A percentile compares a stretch with the other conserved stretches of the same genome.
Evolutionary conservation across 2,113 vertebrate genomes (phyloP).

Genomic region (Zootoca vivipara): DNA sequence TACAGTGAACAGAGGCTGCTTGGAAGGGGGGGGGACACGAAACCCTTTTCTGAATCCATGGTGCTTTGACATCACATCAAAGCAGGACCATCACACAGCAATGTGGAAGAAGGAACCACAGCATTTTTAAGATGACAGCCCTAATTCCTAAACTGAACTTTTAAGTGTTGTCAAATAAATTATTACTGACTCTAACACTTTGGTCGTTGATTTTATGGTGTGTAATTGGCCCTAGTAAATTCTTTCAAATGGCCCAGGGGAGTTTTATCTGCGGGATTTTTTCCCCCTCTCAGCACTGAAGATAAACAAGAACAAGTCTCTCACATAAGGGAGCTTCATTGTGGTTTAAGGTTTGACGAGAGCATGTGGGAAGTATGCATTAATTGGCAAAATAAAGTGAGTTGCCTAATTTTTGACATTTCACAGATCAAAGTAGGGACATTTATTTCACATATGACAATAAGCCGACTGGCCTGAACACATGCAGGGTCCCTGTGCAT

Average conservation of each 20-base stretch:
- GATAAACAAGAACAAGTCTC: background rate
- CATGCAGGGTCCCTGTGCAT: background rate
- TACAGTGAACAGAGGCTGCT: constrained; percentile 53
- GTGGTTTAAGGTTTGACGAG: constrained; percentile 4
- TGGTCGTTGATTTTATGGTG: constrained; percentile 32
- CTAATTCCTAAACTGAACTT: constrained; percentile 44
- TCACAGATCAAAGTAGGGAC: no score
- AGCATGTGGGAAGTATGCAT: background rate
- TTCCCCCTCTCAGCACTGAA: no score
- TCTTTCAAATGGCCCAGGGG: background rate
- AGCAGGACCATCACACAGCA: constrained; percentile 53
- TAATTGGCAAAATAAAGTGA: background rate
- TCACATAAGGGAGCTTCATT: constrained; percentile 1
- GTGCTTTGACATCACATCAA: constrained; percentile 62
- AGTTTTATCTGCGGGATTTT: background rate
- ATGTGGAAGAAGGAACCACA: constrained; percentile 42
- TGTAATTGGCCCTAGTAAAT: constrained; percentile 36
- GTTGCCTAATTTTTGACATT: background rate
- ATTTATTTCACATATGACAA: constrained; percentile 23
- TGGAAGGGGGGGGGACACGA: background rate
- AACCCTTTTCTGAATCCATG: constrained; percentile 58
- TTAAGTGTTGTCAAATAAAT: constrained; percentile 57
- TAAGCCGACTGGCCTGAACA: background rate
- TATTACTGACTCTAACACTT: constrained; percentile 42
- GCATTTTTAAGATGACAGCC: constrained; percentile 52